These are phyloP conservation scores for Chaetops frenatus DNA, from an alignment of 2,113 vertebrate genomes.

Conservation along the genomic window DNA sequence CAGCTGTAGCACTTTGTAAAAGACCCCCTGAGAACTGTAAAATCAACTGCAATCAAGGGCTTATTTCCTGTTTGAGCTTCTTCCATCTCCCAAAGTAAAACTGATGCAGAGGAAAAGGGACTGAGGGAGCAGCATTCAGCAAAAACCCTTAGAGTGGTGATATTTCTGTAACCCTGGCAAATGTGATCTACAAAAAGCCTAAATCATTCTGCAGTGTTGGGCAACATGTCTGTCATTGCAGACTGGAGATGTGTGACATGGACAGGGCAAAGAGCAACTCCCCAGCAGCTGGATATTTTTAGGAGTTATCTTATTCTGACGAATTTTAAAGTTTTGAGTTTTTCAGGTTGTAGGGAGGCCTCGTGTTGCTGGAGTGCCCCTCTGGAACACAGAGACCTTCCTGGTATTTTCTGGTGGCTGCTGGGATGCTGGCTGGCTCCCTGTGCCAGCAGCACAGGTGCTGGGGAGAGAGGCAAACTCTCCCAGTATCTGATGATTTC, in stretches of 20 bases:
- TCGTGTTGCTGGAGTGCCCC: fast-evolving
- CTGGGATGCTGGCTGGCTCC: neutral
- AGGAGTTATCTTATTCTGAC: neutral
- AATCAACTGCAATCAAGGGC: neutral
- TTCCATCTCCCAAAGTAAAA: neutral
- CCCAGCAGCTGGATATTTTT: neutral
- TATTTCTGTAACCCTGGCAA: neutral
- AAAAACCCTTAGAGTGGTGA: neutral
- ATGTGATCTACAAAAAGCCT: neutral
- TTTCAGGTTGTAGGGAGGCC: neutral
- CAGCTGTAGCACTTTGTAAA: neutral
- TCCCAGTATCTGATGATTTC: neutral
- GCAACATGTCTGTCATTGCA: fast-evolving
- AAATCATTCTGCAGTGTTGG: neutral
- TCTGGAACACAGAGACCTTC: neutral
- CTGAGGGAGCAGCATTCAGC: neutral
- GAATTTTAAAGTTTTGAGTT: neutral
- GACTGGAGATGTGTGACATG: neutral
- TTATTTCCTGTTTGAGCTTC: neutral
- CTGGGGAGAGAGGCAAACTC: fast-evolving
- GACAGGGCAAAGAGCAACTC: neutral
- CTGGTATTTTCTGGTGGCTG: neutral
- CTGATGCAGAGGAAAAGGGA: neutral
- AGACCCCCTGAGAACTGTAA: neutral
- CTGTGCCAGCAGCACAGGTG: neutral